These are phyloP conservation scores for Rhaphigaster nebulosa DNA, from an alignment of 2,888 invertebrate species.

Conservation along the genomic window DNA sequence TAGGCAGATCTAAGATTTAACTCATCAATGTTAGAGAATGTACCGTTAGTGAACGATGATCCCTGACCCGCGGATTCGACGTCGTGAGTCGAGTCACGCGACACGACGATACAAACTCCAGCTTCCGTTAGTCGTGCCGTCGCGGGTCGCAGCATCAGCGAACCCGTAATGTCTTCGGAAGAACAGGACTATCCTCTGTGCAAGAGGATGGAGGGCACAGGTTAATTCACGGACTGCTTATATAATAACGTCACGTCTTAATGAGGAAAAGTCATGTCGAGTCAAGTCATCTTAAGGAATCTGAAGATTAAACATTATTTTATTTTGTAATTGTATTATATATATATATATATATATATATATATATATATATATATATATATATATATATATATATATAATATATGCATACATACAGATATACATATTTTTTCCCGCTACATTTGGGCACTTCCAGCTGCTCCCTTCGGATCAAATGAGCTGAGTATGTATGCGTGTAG, in stretches of 20 bases:
- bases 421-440: too few relatives aligned
- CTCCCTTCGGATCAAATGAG: too few relatives aligned
- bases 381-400: too few relatives aligned
- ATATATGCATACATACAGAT: too few relatives aligned
- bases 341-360: too few relatives aligned
- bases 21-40: not conserved
- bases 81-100: not conserved
- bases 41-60: not conserved
- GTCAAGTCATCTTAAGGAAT: too few relatives aligned
- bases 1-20: too few relatives aligned
- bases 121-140: not conserved
- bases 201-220: not conserved
- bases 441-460: too few relatives aligned
- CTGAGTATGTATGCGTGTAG: too few relatives aligned
- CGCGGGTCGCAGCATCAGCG: not conserved
- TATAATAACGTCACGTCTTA: not conserved
- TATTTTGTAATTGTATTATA: too few relatives aligned
- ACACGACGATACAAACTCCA: not conserved
- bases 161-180: not conserved
- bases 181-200: not conserved
- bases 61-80: not conserved
- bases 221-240: not conserved
- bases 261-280: not conserved
- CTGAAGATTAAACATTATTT: too few relatives aligned
- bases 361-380: too few relatives aligned